Conservation (phyloP, 2,888 invertebrate genomes). For the Tachina lurida region DNA sequence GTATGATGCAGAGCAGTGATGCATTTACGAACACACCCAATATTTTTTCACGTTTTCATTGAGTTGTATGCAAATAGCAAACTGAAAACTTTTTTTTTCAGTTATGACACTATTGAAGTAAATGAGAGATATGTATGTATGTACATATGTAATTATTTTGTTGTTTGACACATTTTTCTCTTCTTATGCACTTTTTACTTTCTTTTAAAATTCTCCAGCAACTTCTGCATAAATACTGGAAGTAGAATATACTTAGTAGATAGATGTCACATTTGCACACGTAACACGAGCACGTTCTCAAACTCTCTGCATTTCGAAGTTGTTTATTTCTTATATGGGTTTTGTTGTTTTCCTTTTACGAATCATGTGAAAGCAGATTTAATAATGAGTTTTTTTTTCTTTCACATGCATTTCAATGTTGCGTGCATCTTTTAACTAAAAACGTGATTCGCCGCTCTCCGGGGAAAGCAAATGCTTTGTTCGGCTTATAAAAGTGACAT, state of each 20-base stretch:
- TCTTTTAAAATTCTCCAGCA: neutral
- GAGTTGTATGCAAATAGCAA: too few relatives aligned
- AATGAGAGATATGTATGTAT: too few relatives aligned
- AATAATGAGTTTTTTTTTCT: conserved; percentile 16
- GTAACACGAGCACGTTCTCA: neutral
- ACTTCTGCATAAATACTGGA: neutral
- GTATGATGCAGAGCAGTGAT: too few relatives aligned
- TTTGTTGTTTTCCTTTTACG: conserved; percentile 37
- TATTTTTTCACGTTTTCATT: too few relatives aligned
- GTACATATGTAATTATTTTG: too few relatives aligned
- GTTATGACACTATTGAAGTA: too few relatives aligned
- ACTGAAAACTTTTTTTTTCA: too few relatives aligned
- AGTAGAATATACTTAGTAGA: too few relatives aligned
- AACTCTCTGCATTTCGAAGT: neutral
- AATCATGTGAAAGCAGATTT: conserved; percentile 47
- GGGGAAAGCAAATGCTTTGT: too few relatives aligned
- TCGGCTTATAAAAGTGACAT: too few relatives aligned
- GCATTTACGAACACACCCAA: too few relatives aligned
- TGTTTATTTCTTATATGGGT: neutral
- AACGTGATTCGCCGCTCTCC: neutral
- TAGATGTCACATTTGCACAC: neutral
- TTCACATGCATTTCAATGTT: neutral
- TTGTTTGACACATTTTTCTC: neutral
- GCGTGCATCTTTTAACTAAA: neutral
- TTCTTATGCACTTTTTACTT: neutral